Evolutionary conservation across 2,888 invertebrate genomes (phyloP).

Genomic region (Microplitis deprimator): DNA sequence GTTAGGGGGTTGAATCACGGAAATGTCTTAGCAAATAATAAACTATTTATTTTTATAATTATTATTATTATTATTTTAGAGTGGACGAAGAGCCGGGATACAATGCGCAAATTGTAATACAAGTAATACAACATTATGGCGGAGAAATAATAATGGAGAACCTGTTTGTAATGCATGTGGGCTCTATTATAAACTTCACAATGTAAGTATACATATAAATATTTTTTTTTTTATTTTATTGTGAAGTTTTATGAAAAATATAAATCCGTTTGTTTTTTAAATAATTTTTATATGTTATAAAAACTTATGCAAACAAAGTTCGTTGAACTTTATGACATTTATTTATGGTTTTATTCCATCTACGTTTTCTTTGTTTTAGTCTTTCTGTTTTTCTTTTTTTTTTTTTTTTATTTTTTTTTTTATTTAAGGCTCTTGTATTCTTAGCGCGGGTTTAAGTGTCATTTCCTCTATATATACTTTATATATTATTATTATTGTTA

Average conservation of each 20-base stretch:
- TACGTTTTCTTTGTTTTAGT: slow-evolving; percentile 1
- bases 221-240: not conserved
- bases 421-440: not conserved
- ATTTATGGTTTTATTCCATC: slow-evolving; percentile 48
- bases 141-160: slow-evolving; percentile 98
- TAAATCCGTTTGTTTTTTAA: not conserved
- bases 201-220: slow-evolving; percentile 58
- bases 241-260: slow-evolving; percentile 9
- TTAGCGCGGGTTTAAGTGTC: not conserved
- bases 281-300: not conserved
- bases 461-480: not conserved
- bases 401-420: not conserved
- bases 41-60: too few relatives aligned
- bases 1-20: too few relatives aligned
- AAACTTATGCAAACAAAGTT: slow-evolving; percentile 54
- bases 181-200: slow-evolving; percentile 91
- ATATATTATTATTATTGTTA: not conserved
- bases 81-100: slow-evolving; percentile 74
- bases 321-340: slow-evolving; percentile 53
- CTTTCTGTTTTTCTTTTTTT: not conserved
- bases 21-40: not conserved
- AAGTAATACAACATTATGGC: slow-evolving; percentile 94
- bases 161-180: slow-evolving; percentile 99
- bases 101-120: slow-evolving; percentile 84
- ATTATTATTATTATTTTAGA: slow-evolving; percentile 51